A percentile compares a stretch with the other conserved stretches of the same genome.
Conservation (phyloP, 2,797 vertebrate genomes). For the Uromys caudimaculatus region DNA sequence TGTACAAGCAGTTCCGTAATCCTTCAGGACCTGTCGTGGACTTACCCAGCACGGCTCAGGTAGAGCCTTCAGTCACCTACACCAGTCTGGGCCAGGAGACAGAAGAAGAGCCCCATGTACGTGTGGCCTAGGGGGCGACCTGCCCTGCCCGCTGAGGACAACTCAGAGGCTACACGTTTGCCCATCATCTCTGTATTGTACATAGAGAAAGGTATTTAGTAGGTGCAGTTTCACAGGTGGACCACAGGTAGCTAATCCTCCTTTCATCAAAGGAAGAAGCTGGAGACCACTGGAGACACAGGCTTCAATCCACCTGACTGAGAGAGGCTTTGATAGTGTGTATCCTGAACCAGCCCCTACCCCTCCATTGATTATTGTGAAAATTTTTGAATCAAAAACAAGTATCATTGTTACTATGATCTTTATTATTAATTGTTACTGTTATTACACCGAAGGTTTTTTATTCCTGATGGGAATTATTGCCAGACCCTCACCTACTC, state of each 20-base stretch:
- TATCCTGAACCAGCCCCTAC: slow-evolving; percentile 6
- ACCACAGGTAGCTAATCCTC: slow-evolving; percentile 88
- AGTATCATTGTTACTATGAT: slow-evolving; percentile 58
- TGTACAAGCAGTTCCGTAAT: slow-evolving; percentile 98
- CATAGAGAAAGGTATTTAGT: slow-evolving; percentile 92
- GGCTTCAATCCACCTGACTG: slow-evolving; percentile 31
- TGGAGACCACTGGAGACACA: slow-evolving; percentile 68
- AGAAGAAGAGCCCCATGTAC: slow-evolving; percentile 93
- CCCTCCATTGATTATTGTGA: slow-evolving; percentile 71
- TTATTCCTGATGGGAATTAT: slow-evolving; percentile 76
- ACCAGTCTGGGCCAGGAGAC: slow-evolving; percentile 94
- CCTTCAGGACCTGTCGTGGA: slow-evolving; percentile 89
- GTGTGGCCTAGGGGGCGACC: slow-evolving; percentile 89
- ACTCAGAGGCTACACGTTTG: slow-evolving; percentile 80
- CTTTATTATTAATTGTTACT: slow-evolving; percentile 66
- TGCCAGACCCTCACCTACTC: slow-evolving; percentile 75
- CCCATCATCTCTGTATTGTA: slow-evolving; percentile 90
- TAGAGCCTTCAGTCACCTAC: slow-evolving; percentile 95
- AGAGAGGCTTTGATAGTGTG: slow-evolving; percentile 73
- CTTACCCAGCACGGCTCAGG: slow-evolving; percentile 87
- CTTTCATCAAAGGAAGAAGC: slow-evolving; percentile 77
- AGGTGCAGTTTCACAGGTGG: slow-evolving; percentile 85
- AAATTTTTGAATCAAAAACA: slow-evolving; percentile 68
- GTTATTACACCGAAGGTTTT: slow-evolving; percentile 74
- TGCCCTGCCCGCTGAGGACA: slow-evolving; percentile 75